phyloP scores from a whole-genome alignment of 2,113 vertebrate species.

The Scatophagus argus region DNA sequence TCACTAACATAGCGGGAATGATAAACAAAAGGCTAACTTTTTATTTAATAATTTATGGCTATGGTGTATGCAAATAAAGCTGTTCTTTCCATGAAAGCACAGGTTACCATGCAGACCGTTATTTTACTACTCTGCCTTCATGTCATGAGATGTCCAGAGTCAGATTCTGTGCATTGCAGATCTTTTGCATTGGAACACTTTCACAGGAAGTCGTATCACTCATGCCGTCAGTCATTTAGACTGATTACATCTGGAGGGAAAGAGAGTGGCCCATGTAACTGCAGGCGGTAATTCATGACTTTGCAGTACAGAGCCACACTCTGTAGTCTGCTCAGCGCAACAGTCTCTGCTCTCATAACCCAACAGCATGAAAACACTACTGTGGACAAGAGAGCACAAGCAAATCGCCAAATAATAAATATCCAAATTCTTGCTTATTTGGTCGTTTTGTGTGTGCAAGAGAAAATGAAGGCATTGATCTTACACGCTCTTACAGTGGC shows the following conservation, averaged over 20 bases:
- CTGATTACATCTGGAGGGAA: slow-evolving; percentile 33
- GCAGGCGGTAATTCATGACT: slow-evolving; percentile 45
- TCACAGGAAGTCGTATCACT: slow-evolving; percentile 1
- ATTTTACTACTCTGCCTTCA: not conserved
- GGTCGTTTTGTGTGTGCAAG: not conserved
- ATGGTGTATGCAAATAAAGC: not conserved
- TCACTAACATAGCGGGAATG: not conserved
- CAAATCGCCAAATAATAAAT: not conserved
- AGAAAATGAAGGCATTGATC: too few species aligned
- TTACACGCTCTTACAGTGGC: not conserved
- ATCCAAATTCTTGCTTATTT: slow-evolving; percentile 13
- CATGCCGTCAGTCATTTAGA: slow-evolving; percentile 25
- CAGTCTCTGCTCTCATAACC: slow-evolving; percentile 40
- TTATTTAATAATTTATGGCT: not conserved
- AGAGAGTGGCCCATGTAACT: slow-evolving; percentile 6
- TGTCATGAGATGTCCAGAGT: not conserved
- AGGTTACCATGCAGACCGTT: not conserved
- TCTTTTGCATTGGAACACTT: not conserved
- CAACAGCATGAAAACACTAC: too few species aligned
- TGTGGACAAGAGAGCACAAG: too few species aligned
- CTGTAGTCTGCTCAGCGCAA: slow-evolving; percentile 36
- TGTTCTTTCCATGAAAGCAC: not conserved
- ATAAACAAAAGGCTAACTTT: not conserved
- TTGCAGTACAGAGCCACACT: slow-evolving; percentile 2
- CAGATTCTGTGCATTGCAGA: not conserved